These are phyloP conservation scores for Tenebrio molitor DNA, from an alignment of 1,140 invertebrate genomes.

Conservation along the genomic window DNA sequence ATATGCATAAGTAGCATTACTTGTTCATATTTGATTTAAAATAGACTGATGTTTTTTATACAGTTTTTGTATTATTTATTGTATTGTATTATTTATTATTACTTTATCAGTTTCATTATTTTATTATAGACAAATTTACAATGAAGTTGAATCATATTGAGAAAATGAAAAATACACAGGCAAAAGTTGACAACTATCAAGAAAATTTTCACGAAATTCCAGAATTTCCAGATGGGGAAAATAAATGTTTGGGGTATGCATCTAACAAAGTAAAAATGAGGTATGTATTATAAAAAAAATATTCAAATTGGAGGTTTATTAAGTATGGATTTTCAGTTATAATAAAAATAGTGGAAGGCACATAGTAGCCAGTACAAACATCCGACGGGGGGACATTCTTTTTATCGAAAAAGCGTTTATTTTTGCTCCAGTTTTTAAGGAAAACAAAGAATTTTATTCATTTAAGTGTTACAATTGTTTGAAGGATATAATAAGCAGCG, in stretches of 20 bases:
- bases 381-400: constrained; percentile 75
- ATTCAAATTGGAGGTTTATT: too few species aligned
- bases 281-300: constrained; percentile 47
- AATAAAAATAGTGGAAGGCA: constrained; percentile 68
- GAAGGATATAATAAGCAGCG: constrained; percentile 55
- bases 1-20: too few species aligned
- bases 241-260: constrained; percentile 59
- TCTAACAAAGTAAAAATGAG: constrained; percentile 60
- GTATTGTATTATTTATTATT: background rate
- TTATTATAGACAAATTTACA: constrained; percentile 55
- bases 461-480: constrained; percentile 64
- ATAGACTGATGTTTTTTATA: too few species aligned
- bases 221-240: constrained; percentile 57
- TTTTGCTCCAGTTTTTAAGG: constrained; percentile 68
- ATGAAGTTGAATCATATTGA: constrained; percentile 52
- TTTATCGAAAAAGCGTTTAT: constrained; percentile 81
- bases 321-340: constrained; percentile 58
- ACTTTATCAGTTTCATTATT: constrained; percentile 32
- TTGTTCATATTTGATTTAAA: too few species aligned
- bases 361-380: constrained; percentile 69
- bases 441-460: constrained; percentile 58
- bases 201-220: constrained; percentile 57
- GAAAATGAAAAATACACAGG: constrained; percentile 49
- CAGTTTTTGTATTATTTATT: background rate
- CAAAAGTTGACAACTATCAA: constrained; percentile 46